Evolutionary conservation across 2,113 vertebrate genomes (phyloP).

Genomic region (Ciconia stormi): DNA sequence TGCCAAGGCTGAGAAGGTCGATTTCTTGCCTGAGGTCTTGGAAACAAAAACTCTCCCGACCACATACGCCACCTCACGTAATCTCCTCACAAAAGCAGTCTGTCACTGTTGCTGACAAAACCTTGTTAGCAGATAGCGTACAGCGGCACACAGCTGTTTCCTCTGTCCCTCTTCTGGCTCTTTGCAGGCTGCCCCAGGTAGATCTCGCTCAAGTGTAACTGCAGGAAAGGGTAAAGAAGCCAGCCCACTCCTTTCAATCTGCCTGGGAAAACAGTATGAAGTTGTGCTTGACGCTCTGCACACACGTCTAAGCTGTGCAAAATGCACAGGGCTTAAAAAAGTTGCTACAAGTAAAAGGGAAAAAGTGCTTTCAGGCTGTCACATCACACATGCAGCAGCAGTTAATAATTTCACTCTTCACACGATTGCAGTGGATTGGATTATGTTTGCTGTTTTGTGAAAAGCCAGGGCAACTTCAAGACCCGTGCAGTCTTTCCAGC

Average conservation of each 20-base stretch:
- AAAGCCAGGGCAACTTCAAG: not conserved
- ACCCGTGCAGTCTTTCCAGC: not conserved
- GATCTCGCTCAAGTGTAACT: not conserved
- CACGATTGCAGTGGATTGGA: not conserved
- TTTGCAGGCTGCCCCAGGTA: not conserved
- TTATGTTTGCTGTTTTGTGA: not conserved
- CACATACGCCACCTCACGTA: not conserved
- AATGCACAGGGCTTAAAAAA: not conserved
- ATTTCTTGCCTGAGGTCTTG: not conserved
- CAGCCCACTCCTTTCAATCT: not conserved
- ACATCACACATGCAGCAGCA: not conserved
- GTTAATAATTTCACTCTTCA: not conserved
- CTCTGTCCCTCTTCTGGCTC: not conserved
- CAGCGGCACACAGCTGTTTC: not conserved
- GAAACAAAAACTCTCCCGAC: not conserved
- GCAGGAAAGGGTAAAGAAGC: not conserved
- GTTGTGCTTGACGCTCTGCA: not conserved
- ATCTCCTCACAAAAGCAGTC: not conserved
- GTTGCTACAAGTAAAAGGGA: not conserved
- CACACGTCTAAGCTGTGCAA: not conserved
- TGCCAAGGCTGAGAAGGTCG: not conserved
- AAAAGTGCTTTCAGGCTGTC: not conserved
- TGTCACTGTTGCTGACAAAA: not conserved
- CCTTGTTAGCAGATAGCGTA: accelerated
- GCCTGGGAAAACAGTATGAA: not conserved